Evolutionary conservation across 2,888 invertebrate species (phyloP), one percentile per base, ranked within the genome.

Genomic region (Eupithecia subfuscata): DNA sequence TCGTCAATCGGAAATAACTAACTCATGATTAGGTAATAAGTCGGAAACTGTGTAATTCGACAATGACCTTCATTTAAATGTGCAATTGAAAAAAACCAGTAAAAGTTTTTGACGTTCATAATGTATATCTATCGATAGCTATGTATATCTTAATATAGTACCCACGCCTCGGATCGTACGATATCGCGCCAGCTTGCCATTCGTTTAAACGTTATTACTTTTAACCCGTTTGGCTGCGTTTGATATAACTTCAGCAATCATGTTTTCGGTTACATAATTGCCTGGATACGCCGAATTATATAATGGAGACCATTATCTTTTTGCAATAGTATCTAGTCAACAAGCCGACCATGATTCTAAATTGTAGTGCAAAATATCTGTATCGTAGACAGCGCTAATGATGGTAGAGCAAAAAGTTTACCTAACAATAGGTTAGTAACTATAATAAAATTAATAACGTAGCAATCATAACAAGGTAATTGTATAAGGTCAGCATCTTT

Each of bases 121-220:
- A 48, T 18, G 18, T n/a, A 7, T 9, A 48, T 65, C n/a, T 65
- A n/a, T 16, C 14, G 5, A 37, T 70, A 71, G 16, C 22, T 67
- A 34, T 67, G 43, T 43, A 34, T 64, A 34, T 3, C 30, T 22
- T 14, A 64, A 30, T 64, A 34, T 34, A n/a, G 34, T 65, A n/a
- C 43, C n/a, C 67, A 48, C 6, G 18, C 40, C 40, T n/a, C 12
- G 82, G 82, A 90, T 92, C 92, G 87, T 90, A 90, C 88, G 91
- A 92, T 83, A 81, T 91, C 90, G 84, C 84, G 87, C 90, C 91
- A 91, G 88, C 85, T 86, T 83, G 77, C 84, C 84, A 84, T 86
- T 83, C 82, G 82, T 84, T 85, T 84, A 82, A 70, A 63, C 40
- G 82, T 83, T 80, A 80, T 82, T 75, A 80, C 56, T 83, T 83